These are phyloP conservation scores for Drosophila ficusphila DNA, from an alignment of 1,140 invertebrate genomes.

Conservation along the genomic window DNA sequence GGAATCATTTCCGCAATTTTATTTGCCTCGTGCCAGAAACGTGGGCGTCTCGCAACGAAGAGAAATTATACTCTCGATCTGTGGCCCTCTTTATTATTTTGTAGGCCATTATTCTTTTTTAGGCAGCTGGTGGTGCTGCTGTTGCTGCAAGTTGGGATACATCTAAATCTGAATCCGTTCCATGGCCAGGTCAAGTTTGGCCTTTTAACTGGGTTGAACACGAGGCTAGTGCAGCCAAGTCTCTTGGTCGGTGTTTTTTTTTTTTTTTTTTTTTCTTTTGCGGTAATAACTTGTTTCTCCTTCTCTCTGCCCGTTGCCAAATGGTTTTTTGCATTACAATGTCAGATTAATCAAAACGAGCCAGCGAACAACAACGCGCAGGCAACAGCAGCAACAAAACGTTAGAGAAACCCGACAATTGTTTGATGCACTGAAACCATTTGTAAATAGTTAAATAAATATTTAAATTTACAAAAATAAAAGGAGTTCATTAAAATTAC, in stretches of 20 bases:
- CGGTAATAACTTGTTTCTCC: constrained; percentile 58
- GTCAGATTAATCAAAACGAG: constrained; percentile 82
- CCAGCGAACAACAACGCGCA: constrained; percentile 54
- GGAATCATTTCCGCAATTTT: constrained; percentile 81
- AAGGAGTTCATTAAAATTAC: too few relatives aligned
- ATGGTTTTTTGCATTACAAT: constrained; percentile 82
- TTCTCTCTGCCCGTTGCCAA: constrained; percentile 56
- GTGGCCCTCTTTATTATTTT: constrained; percentile 9
- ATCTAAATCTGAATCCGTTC: constrained; percentile 79
- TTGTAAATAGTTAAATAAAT: too few relatives aligned
- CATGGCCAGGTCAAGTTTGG: constrained; percentile 79
- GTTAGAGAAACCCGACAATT: constrained; percentile 81
- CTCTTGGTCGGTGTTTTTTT: constrained; percentile 5
- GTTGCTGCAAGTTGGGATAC: constrained; percentile 32
- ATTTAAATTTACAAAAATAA: too few relatives aligned
- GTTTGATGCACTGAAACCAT: constrained; percentile 44
- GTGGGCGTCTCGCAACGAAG: constrained; percentile 45
- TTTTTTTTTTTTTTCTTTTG: constrained; percentile 20
- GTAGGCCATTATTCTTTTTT: constrained; percentile 65
- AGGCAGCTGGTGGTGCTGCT: constrained; percentile 32
- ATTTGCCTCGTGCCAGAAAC: constrained; percentile 74
- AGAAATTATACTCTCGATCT: constrained; percentile 49
- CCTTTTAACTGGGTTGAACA: constrained; percentile 75
- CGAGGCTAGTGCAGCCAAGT: constrained; percentile 46
- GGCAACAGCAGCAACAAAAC: constrained; percentile 42